phyloP scores from a whole-genome alignment of 2,797 vertebrate species.

The Sebastes taczanowskii region DNA sequence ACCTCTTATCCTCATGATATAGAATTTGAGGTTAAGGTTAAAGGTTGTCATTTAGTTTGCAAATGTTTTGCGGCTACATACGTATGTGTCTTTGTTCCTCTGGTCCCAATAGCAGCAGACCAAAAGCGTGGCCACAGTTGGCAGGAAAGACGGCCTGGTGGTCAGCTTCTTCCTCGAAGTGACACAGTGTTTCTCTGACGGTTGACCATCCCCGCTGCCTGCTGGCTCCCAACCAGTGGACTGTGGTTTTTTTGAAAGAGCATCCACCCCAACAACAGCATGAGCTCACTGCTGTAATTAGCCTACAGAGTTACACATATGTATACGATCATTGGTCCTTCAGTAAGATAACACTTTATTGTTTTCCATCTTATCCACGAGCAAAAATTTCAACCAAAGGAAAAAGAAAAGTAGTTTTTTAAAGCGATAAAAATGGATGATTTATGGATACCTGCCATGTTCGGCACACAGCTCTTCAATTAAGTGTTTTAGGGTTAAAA shows the following conservation, averaged over 20 bases:
- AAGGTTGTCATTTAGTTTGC: conserved; percentile 60
- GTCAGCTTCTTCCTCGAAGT: conserved; percentile 77
- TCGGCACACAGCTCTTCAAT: neutral
- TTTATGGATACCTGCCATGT: neutral
- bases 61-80: conserved; percentile 43
- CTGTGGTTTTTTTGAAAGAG: conserved; percentile 59
- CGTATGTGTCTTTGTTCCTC: conserved; percentile 56
- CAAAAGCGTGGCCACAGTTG: conserved; percentile 48
- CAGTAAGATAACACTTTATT: conserved; percentile 30
- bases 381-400: neutral
- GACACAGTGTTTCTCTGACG: conserved; percentile 66
- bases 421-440: neutral
- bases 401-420: neutral
- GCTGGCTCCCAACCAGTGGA: conserved; percentile 44
- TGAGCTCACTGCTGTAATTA: conserved; percentile 63
- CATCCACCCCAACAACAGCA: conserved; percentile 55
- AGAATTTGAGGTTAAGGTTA: conserved; percentile 64
- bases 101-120: conserved; percentile 37
- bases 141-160: conserved; percentile 42
- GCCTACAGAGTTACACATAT: conserved; percentile 34
- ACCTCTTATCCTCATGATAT: conserved; percentile 49
- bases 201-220: conserved; percentile 49
- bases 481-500: neutral
- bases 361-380: neutral
- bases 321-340: conserved; percentile 20